Conservation (phyloP, 2,797 vertebrate genomes). For the Forpus xanthops region DNA sequence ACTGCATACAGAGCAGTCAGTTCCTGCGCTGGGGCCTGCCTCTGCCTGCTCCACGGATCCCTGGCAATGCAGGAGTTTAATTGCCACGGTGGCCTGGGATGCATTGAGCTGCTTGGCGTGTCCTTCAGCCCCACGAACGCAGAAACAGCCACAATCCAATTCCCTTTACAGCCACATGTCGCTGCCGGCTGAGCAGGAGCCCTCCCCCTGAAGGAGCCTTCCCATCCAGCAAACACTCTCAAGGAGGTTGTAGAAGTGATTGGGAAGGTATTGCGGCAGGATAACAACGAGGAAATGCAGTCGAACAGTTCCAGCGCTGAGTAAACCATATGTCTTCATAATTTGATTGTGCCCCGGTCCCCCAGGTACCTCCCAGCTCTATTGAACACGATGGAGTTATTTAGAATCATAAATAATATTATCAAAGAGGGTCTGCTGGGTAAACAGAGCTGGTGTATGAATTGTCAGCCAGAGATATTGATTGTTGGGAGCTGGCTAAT, state of each 20-base stretch:
- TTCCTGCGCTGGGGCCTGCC: background rate
- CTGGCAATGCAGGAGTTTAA: background rate
- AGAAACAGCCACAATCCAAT: background rate
- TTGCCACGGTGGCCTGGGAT: background rate
- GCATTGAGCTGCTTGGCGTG: accelerated
- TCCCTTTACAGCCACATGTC: background rate
- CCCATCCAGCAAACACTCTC: background rate
- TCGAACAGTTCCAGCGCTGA: constrained; percentile 61
- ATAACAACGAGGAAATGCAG: constrained; percentile 22
- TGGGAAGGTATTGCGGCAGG: background rate
- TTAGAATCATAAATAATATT: constrained; percentile 81
- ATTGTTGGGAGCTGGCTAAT: constrained; percentile 76
- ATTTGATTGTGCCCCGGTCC: constrained; percentile 75
- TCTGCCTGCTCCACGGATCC: background rate
- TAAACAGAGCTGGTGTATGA: constrained; percentile 76
- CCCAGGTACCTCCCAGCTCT: constrained; percentile 64
- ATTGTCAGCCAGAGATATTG: constrained; percentile 66
- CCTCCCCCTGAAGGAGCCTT: background rate
- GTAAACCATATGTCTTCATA: constrained; percentile 75
- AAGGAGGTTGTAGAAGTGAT: background rate
- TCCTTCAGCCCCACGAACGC: background rate
- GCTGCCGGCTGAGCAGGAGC: background rate
- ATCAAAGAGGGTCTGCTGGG: constrained; percentile 77
- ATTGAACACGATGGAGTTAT: constrained; percentile 79
- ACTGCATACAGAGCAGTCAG: background rate